phyloP scores from a whole-genome alignment of 1,140 invertebrate species.

The Rhyzopertha dominica region DNA sequence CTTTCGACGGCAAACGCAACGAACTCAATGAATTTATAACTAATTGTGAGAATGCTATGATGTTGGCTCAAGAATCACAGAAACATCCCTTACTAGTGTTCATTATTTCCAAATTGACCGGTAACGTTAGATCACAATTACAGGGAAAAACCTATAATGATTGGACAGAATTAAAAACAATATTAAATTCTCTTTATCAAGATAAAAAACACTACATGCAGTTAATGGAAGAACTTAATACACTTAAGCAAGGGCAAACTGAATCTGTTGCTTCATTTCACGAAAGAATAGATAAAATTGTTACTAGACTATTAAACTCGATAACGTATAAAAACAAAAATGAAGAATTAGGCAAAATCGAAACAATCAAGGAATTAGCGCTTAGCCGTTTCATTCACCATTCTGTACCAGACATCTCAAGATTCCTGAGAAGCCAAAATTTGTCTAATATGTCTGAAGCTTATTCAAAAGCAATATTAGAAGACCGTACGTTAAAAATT shows the following conservation, averaged over 20 bases:
- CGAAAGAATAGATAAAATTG: slow-evolving; percentile 11
- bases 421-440: slow-evolving; percentile 7
- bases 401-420: slow-evolving; percentile 17
- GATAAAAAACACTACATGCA: slow-evolving; percentile 16
- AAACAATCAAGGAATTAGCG: slow-evolving; percentile 17
- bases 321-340: background rate
- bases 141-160: slow-evolving; percentile 11
- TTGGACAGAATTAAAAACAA: slow-evolving; percentile 16
- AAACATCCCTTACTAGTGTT: slow-evolving; percentile 12
- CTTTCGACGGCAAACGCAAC: slow-evolving; percentile 13
- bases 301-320: slow-evolving; percentile 12
- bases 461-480: slow-evolving; percentile 10
- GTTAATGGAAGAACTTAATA: slow-evolving; percentile 18
- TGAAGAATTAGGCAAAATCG: slow-evolving; percentile 7
- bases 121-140: slow-evolving; percentile 15
- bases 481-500: no score
- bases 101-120: slow-evolving; percentile 17
- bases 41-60: slow-evolving; percentile 19
- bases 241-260: slow-evolving; percentile 9
- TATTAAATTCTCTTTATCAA: slow-evolving; percentile 9
- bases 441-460: slow-evolving; percentile 12
- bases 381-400: slow-evolving; percentile 15
- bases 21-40: slow-evolving; percentile 19
- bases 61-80: slow-evolving; percentile 1
- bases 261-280: slow-evolving; percentile 12